Evolutionary conservation across 92 coral and sea anemone genomes (phyloP), one percentile per base, ranked within the genome.

Genomic region (Heteractis magnifica): DNA sequence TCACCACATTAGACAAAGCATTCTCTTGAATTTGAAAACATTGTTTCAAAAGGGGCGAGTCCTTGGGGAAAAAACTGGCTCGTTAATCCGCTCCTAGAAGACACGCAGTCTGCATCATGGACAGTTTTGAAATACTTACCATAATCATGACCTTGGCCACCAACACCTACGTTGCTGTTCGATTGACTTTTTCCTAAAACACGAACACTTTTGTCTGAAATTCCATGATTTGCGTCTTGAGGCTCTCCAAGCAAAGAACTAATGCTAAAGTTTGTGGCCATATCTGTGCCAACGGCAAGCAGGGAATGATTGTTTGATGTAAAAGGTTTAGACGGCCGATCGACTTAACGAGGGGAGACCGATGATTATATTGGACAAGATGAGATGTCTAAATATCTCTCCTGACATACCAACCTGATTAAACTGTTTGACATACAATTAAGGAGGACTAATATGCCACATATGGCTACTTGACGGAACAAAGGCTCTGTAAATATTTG

Each of bases 401-500:
- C 82, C 51, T 80, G 64, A 52, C 88, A 77, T 68, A 78, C 87
- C 88, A 85, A 34, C 70, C 51, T 9, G 88, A 94, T 86, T 91
- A 94, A 86, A 71, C 84, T 65, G 86, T 89, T 91, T 94, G 94
- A 94, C 94, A 94, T 82, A 85, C 94, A 88, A 91, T 85, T 89
- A 91, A 18, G 65, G 11, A 70, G 65, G 59, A 26, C 88, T 72
- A 74, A 65, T 77, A 77, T 52, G 72, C 88, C 92, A 86, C 89
- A 85, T 91, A 78, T 87, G 83, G 71, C 90, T 87, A 89, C 97
- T 91, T 89, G 87, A 84, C 83, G 71, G 84, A 83, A 89, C 88
- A 91, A 94, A 89, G 84, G 51, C 87, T 85, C 90, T 84, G 91
- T 91, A 94, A 94, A 89, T 89, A 90, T 86, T 92, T 89, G 90